Evolutionary conservation across 2,888 invertebrate genomes (phyloP).

Genomic region (Zaprionus bogoriensis): DNA sequence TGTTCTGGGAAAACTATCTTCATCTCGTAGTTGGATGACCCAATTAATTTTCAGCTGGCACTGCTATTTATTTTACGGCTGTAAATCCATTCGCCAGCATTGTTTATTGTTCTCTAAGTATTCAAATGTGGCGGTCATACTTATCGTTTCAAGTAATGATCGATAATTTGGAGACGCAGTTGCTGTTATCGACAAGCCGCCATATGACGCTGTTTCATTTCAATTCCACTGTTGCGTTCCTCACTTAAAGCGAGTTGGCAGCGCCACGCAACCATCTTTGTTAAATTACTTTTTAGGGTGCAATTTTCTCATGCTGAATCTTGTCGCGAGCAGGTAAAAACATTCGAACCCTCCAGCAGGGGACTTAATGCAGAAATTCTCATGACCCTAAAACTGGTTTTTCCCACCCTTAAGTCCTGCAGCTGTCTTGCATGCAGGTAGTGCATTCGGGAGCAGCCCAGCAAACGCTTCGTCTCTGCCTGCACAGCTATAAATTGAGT

Average conservation of each 20-base stretch:
- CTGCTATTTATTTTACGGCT: not conserved
- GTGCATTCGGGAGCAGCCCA: constrained; percentile 28
- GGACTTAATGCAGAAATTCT: not conserved
- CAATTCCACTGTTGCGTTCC: not conserved
- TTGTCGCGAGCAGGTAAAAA: constrained; percentile 15
- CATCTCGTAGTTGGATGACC: not conserved
- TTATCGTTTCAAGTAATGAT: not conserved
- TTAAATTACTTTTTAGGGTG: constrained; percentile 15
- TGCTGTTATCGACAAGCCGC: not conserved
- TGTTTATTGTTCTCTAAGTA: not conserved
- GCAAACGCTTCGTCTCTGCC: constrained; percentile 36
- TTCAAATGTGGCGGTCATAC: not conserved
- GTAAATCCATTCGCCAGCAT: not conserved
- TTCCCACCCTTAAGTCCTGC: not conserved
- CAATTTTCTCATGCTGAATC: constrained; percentile 10
- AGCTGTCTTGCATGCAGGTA: constrained; percentile 22
- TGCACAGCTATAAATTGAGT: constrained; percentile 37
- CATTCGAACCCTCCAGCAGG: not conserved
- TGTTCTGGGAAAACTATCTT: not conserved
- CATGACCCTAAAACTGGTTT: not conserved
- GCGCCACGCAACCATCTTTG: not conserved
- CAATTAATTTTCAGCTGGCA: not conserved
- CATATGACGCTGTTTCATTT: not conserved
- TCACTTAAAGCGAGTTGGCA: constrained; percentile 32
- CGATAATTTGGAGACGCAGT: not conserved